A percentile compares a stretch with the other conserved stretches of the same genome.
These are phyloP conservation scores for Mirza zaza DNA, from an alignment of 2,113 vertebrate species.

Conservation along the genomic window DNA sequence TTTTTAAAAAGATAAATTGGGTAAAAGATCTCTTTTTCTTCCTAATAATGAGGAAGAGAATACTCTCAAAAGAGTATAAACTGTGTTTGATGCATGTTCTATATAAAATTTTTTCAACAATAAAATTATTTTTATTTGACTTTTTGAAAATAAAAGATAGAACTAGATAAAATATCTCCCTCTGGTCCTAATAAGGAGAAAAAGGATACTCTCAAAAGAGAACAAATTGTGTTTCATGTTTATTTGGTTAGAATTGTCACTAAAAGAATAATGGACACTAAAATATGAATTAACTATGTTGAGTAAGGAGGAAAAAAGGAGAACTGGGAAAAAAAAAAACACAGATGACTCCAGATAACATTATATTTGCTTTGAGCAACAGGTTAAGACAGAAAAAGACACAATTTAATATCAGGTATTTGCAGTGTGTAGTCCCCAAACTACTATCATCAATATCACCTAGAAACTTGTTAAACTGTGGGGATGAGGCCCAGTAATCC, in stretches of 20 bases:
- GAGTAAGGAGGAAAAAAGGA: neutral
- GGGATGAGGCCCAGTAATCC: neutral
- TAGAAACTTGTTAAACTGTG: conserved; percentile 9
- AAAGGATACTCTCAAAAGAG: neutral
- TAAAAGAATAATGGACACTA: neutral
- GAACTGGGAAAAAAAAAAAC: neutral
- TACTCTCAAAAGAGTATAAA: conserved; percentile 46
- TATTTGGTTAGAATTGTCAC: neutral
- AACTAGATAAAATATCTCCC: neutral
- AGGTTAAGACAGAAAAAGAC: neutral
- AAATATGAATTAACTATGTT: neutral
- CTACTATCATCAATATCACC: neutral
- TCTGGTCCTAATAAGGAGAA: neutral
- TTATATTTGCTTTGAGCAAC: neutral
- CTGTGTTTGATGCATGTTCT: neutral
- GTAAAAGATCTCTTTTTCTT: neutral
- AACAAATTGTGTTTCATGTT: neutral
- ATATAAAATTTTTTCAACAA: neutral
- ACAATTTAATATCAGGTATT: neutral
- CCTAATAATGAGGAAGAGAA: neutral
- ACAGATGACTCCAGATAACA: neutral
- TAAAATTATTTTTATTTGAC: conserved; percentile 15
- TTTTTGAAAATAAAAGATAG: conserved; percentile 2
- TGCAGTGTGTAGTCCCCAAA: neutral
- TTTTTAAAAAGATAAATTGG: neutral